Evolutionary conservation across 2,113 vertebrate genomes (phyloP), one percentile per base, ranked within the genome.

Genomic region (Ammospiza nelsoni): DNA sequence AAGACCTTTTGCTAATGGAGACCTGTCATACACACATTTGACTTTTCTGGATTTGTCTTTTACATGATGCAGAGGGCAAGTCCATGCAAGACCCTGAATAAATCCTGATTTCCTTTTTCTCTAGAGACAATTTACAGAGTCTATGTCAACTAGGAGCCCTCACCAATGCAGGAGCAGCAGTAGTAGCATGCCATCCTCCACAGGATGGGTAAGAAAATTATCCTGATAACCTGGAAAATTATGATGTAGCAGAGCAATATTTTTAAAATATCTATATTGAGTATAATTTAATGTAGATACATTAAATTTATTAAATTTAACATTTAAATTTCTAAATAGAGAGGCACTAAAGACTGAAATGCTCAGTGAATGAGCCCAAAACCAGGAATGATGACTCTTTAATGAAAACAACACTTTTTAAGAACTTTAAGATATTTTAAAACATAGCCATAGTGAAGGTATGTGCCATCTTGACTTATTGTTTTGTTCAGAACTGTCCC

Each of bases 71-170:
- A 66, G 39, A 24, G 13, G 10, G 27, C 17, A 59, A 92, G 27
- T 35, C 68, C 58, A 33, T 69, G 24, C 31, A 73, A 54, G 20
- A 71, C 4, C 48, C 52, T 61, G 59, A 89, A 62, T 39, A 41
- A 29, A 27, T 39, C n/a, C 58, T 0, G 0, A 9, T 28, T 87
- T 10, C 13, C 31, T 59, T 48, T 75, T 0, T 48, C 57, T 85
- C 48, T 48, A 65, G 71, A 72, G 52, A 57, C 48, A 61, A 39
- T 35, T 89, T 68, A 33, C 5, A 44, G 41, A 68, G 18, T 25
- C 71, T 61, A 0, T 68, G 31, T 35, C 28, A 43, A 15, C 19
- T 59, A 65, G 22, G 54, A 75, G 33, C 75, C 55, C 29, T 66
- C 17, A 14, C 41, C 6, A 10, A 61, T 19, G 44, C 17, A 67